Base-by-base conservation (phyloP, 1,140 invertebrate species). In the Drosophila kanapiae region DNA sequence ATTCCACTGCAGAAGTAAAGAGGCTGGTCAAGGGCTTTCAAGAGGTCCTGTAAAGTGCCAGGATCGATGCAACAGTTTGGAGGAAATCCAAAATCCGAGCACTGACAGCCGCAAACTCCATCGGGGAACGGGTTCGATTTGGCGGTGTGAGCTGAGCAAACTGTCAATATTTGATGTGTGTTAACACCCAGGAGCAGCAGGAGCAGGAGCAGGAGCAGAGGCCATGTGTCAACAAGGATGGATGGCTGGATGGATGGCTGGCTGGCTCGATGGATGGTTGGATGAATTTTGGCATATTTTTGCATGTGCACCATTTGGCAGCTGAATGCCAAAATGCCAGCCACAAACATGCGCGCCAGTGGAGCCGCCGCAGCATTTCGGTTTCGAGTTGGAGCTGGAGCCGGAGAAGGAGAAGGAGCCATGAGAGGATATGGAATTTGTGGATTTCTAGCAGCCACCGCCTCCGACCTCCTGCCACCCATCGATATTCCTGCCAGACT, bases 161-260 rank as follows among this genome's bases (percentile, higher is more conserved):
- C 85, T 90, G 85, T 90, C 85, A 90, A 90, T 90, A 90, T 90
- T 90, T 90, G 85, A 90, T 90, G 85, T 90, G 84, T 90, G 86
- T 90, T 90, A 90, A 90, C 85, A 90, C 85, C 85, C 81, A 78
- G 40, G 14, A 37, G 23, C 56, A 38, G 18, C 53, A 56, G 29
- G n/a, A 33, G 43, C 14, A 38, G 45, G 11, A 43, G 48, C 27
- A 27, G 49, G 29, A 16, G 27, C 23, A 38, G 31, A 59, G 80
- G 38, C 69, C 54, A 58, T 79, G 75, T 88, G 84, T 90, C 85
- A 88, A 88, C 83, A 87, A 80, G 62, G 80, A 69, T 83, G 54
- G 45, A 47, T 48, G 42, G 56, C 38, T 48, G 11, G 47, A 23
- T 23, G 23, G 9, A 9, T n/a, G 23, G 38, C 3, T 56, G 38